A percentile compares a stretch with the other conserved stretches of the same genome.
Conservation (phyloP, 2,888 invertebrate genomes). For the Mesochorus sp. region DNA sequence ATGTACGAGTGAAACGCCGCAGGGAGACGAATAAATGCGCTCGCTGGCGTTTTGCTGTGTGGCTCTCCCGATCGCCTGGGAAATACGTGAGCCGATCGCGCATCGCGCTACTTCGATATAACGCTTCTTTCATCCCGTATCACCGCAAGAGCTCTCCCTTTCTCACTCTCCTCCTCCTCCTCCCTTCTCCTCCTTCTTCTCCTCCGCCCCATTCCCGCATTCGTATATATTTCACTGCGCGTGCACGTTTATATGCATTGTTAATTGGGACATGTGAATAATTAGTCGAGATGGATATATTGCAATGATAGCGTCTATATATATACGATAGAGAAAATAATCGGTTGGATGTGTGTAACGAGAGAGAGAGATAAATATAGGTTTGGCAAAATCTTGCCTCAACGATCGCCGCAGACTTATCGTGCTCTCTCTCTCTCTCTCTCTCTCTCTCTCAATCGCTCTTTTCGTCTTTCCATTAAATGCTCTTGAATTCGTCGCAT, state of each 20-base stretch:
- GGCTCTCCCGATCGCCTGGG: slow-evolving; percentile 60
- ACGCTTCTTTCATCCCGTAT: slow-evolving; percentile 33
- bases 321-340: background rate
- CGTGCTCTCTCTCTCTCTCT: background rate
- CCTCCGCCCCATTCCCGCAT: background rate
- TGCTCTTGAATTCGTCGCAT: no score
- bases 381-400: background rate
- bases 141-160: no score
- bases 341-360: slow-evolving; percentile 14
- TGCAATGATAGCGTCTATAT: no score
- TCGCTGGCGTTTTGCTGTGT: slow-evolving; percentile 24
- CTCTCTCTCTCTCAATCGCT: background rate
- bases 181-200: background rate
- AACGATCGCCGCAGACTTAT: no score
- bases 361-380: slow-evolving; percentile 4
- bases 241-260: slow-evolving; percentile 41
- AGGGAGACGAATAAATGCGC: slow-evolving; percentile 53
- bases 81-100: slow-evolving; percentile 64
- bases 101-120: slow-evolving; percentile 8
- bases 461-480: background rate
- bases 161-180: slow-evolving; percentile 6
- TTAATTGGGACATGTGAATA: slow-evolving; percentile 50
- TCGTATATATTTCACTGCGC: background rate
- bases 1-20: slow-evolving; percentile 36
- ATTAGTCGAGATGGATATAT: slow-evolving; percentile 30